A percentile compares a stretch with the other conserved stretches of the same genome.
Evolutionary conservation across 2,888 invertebrate species (phyloP).

Genomic region (Molanna angustata): DNA sequence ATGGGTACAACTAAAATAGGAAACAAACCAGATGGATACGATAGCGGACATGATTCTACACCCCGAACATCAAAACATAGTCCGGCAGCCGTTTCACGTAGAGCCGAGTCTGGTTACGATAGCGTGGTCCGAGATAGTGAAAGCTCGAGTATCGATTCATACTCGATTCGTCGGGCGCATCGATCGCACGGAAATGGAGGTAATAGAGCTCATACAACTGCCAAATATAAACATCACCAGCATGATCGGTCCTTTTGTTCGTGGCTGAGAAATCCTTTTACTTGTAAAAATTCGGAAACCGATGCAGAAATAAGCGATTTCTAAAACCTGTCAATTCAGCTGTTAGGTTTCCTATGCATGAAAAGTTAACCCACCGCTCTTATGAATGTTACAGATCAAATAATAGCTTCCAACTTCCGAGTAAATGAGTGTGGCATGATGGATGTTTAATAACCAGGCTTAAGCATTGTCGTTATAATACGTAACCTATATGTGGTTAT

Average conservation of each 20-base stretch:
- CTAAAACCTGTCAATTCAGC: conserved; percentile 36
- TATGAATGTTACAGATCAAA: background rate
- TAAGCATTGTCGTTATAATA: conserved; percentile 16
- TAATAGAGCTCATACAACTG: conserved; percentile 53
- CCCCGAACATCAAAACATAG: conserved; percentile 80
- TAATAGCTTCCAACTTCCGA: background rate
- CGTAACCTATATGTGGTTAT: conserved; percentile 15
- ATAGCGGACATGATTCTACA: conserved; percentile 81
- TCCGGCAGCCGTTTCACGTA: conserved; percentile 71
- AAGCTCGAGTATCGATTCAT: conserved; percentile 81
- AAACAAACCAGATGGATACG: conserved; percentile 67
- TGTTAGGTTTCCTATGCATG: conserved; percentile 5
- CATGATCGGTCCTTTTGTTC: conserved; percentile 70
- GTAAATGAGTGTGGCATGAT: conserved; percentile 7
- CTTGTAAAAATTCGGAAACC: conserved; percentile 73
- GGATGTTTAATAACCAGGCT: conserved; percentile 18
- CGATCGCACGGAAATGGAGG: conserved; percentile 47
- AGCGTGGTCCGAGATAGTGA: conserved; percentile 87
- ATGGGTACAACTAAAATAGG: conserved; percentile 58
- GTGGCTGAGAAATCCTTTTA: conserved; percentile 73
- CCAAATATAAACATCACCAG: conserved; percentile 67
- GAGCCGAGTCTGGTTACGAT: conserved; percentile 89
- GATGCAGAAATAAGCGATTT: conserved; percentile 67
- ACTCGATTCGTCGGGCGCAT: conserved; percentile 50
- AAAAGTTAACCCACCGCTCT: background rate